Percentiles rank a stretch among this genome's conserved stretches.
These are phyloP conservation scores for Pyxicephalus adspersus DNA, from an alignment of 2,113 vertebrate species.

Conservation along the genomic window DNA sequence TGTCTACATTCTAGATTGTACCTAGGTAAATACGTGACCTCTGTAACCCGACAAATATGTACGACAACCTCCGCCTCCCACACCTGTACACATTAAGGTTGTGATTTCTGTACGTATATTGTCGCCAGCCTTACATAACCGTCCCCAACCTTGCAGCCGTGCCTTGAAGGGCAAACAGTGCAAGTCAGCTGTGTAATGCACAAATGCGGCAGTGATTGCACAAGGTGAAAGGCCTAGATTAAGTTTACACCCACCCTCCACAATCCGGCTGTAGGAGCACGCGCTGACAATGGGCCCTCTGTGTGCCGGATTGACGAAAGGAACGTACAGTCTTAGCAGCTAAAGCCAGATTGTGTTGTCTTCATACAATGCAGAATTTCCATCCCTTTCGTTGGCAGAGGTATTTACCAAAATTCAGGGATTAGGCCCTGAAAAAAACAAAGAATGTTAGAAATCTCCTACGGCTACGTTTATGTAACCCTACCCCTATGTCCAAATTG, in stretches of 20 bases:
- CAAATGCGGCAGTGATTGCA: slow-evolving; percentile 33
- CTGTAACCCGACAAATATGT: no score
- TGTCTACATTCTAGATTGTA: no score
- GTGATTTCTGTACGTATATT: background rate
- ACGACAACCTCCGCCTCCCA: no score
- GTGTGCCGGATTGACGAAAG: background rate
- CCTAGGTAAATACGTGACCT: no score
- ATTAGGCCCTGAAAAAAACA: no score
- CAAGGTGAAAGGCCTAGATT: slow-evolving; percentile 51
- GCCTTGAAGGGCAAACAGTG: slow-evolving; percentile 27
- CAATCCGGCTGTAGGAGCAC: slow-evolving; percentile 37
- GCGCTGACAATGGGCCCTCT: slow-evolving; percentile 34
- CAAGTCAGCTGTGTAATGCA: slow-evolving; percentile 25
- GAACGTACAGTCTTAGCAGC: background rate
- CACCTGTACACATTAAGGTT: no score
- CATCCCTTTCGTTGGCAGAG: background rate
- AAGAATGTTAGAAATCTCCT: no score
- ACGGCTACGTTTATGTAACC: no score
- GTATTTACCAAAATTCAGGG: no score
- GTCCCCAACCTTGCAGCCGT: background rate
- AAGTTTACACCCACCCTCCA: slow-evolving; percentile 47
- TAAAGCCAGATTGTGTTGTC: slow-evolving; percentile 40
- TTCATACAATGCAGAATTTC: background rate
- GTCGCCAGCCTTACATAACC: background rate
- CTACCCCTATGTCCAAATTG: no score